These are phyloP conservation scores for Limnodromus scolopaceus DNA, from an alignment of 2,797 vertebrate genomes.

Conservation along the genomic window DNA sequence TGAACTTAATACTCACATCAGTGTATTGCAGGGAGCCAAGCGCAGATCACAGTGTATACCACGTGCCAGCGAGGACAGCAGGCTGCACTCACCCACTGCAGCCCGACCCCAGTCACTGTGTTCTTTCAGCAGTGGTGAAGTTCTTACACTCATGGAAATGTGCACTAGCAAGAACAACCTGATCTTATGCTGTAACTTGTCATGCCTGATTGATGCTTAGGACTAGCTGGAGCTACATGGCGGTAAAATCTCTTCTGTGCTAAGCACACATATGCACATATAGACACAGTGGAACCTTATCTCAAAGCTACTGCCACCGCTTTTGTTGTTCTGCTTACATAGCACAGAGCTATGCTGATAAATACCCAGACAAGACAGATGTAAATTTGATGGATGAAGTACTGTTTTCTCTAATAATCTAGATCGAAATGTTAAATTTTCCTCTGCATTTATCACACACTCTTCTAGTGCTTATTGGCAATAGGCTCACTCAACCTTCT, in stretches of 20 bases:
- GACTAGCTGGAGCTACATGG: neutral
- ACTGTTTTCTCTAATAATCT: conserved; percentile 31
- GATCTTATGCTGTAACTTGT: neutral
- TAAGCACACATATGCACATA: neutral
- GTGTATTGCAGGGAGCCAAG: neutral
- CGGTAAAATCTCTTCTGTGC: neutral
- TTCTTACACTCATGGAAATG: neutral
- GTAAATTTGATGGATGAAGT: conserved; percentile 36
- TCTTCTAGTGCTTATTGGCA: neutral
- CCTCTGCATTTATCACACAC: neutral
- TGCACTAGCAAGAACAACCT: neutral
- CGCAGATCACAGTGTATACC: neutral
- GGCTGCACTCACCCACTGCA: neutral
- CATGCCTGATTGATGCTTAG: neutral
- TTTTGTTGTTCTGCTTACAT: neutral
- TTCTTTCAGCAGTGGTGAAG: neutral
- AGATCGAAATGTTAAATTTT: conserved; percentile 20
- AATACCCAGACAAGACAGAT: neutral
- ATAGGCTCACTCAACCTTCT: neutral
- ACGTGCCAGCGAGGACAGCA: neutral
- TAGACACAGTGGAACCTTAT: neutral
- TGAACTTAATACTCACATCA: neutral
- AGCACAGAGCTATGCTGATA: neutral
- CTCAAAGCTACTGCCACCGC: neutral
- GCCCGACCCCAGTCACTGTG: neutral